Percentiles rank a stretch among this genome's conserved stretches.
phyloP scores from a whole-genome alignment of 2,888 invertebrate species.

The Prosapia bicincta region DNA sequence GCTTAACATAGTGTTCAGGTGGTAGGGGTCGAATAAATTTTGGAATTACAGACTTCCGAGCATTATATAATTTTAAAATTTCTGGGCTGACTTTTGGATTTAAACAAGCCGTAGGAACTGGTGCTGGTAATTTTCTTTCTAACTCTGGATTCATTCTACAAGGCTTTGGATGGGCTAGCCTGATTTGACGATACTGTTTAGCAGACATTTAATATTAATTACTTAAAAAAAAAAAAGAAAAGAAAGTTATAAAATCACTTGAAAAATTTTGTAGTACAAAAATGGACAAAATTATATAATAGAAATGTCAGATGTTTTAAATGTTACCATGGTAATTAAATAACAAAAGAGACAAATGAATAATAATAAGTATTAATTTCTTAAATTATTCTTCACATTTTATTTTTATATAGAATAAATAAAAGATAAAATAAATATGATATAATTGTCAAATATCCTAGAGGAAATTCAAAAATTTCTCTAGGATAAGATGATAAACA shows the following conservation, averaged over 20 bases:
- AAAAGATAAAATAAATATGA: no score
- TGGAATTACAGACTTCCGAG: background rate
- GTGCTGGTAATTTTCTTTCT: constrained; percentile 2
- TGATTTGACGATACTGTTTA: background rate
- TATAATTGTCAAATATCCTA: no score
- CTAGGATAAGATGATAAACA: no score
- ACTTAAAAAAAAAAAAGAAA: no score
- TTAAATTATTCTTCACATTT: no score
- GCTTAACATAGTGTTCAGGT: constrained; percentile 1
- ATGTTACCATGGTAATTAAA: background rate
- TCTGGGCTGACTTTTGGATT: background rate
- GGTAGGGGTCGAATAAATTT: background rate
- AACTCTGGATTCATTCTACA: background rate
- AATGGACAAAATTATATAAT: background rate
- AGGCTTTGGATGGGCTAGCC: background rate
- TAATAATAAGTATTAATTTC: no score
- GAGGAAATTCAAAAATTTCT: no score
- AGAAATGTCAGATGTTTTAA: background rate
- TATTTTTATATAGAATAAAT: no score
- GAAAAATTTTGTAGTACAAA: no score
- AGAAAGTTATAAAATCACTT: no score
- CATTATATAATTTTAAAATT: background rate
- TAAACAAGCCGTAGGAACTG: background rate
- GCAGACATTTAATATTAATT: no score
- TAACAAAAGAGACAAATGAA: no score